phyloP scores from a whole-genome alignment of 2,888 invertebrate species.

The Andrena flavipes region DNA sequence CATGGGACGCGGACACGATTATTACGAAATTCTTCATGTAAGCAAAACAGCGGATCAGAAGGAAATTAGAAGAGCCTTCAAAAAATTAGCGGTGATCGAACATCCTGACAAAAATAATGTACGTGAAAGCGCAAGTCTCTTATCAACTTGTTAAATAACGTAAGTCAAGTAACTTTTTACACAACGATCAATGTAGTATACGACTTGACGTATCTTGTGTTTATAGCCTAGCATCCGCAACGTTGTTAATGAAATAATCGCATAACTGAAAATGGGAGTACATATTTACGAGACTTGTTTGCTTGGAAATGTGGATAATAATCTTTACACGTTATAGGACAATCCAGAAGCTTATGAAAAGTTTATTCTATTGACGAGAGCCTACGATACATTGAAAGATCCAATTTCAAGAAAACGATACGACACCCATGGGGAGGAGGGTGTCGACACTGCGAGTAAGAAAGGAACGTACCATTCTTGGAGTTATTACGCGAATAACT shows the following conservation, averaged over 20 bases:
- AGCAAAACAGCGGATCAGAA: slow-evolving; percentile 88
- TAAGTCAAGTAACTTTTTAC: slow-evolving; percentile 12
- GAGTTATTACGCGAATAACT: slow-evolving; percentile 91
- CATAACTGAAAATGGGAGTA: background rate
- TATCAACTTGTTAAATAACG: slow-evolving; percentile 31
- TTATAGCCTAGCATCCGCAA: no score
- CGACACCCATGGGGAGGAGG: slow-evolving; percentile 92
- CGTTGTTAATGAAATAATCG: no score
- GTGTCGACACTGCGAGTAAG: slow-evolving; percentile 87
- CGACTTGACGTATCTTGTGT: no score
- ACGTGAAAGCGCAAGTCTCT: slow-evolving; percentile 65
- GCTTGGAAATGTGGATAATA: background rate
- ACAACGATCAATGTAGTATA: no score
- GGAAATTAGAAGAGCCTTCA: slow-evolving; percentile 92
- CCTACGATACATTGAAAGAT: slow-evolving; percentile 95
- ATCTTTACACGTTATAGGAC: slow-evolving; percentile 86
- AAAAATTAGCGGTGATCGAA: slow-evolving; percentile 90
- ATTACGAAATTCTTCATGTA: slow-evolving; percentile 90
- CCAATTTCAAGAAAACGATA: slow-evolving; percentile 91
- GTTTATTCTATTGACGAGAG: slow-evolving; percentile 92
- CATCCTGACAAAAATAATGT: slow-evolving; percentile 92
- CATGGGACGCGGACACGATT: slow-evolving; percentile 85
- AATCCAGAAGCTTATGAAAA: slow-evolving; percentile 90
- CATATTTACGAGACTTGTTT: background rate
- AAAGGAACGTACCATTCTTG: slow-evolving; percentile 91